phyloP scores from a whole-genome alignment of 2,113 vertebrate genomes.

The Etheostoma spectabile region DNA sequence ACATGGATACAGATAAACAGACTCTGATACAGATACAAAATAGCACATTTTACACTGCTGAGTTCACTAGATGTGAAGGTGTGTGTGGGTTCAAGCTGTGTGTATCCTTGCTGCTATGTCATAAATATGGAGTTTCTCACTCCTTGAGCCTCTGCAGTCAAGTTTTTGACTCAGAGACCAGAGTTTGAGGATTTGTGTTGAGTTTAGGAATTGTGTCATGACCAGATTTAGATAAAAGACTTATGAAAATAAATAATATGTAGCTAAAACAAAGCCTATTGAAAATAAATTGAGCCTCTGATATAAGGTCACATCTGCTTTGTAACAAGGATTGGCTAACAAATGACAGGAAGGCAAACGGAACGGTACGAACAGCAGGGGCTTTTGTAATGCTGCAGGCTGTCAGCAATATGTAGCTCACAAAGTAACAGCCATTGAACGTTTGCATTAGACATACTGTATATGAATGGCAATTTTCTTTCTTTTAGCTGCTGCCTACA shows the following conservation, averaged over 20 bases:
- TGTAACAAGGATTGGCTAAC: background rate
- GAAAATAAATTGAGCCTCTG: constrained; percentile 2
- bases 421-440: constrained; percentile 7
- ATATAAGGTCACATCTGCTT: background rate
- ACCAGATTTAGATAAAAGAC: constrained; percentile 1
- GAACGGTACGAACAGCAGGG: too few species aligned
- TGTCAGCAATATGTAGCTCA: background rate
- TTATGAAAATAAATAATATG: background rate
- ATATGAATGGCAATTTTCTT: constrained; percentile 5
- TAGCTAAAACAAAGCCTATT: background rate
- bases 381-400: constrained; percentile 16
- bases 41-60: too few species aligned
- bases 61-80: too few species aligned
- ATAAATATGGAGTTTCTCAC: too few species aligned
- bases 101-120: too few species aligned
- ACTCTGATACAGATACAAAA: too few species aligned
- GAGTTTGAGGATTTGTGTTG: background rate
- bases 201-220: background rate
- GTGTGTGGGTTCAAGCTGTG: too few species aligned
- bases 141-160: background rate
- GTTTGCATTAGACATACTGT: background rate
- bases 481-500: constrained; percentile 2
- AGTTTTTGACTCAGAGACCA: background rate
- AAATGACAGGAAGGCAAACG: background rate
- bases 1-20: too few species aligned